A percentile compares a stretch with the other conserved stretches of the same genome.
Evolutionary conservation across 1,140 invertebrate genomes (phyloP).

Genomic region (Neoseiulus cucumeris): DNA sequence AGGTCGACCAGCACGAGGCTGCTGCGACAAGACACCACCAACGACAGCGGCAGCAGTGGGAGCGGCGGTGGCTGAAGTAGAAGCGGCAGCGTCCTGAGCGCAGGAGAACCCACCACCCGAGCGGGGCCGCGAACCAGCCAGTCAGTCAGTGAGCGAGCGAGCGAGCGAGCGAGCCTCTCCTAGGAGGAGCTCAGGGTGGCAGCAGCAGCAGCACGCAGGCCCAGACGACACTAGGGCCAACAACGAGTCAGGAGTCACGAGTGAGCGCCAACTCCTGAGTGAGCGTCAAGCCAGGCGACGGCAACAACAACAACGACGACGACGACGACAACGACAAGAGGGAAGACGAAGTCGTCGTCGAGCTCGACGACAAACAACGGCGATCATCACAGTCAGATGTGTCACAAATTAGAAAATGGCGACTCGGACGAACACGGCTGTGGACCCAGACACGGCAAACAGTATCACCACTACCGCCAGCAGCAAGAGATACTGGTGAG

Average conservation of each 20-base stretch:
- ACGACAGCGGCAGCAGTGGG: background rate
- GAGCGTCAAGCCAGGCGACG: background rate
- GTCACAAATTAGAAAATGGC: background rate
- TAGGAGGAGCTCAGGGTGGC: too few relatives aligned
- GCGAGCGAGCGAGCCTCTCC: too few relatives aligned
- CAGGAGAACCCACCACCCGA: too few relatives aligned
- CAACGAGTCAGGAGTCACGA: too few relatives aligned
- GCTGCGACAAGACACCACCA: background rate
- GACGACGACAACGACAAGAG: background rate
- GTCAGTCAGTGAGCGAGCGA: too few relatives aligned
- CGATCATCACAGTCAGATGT: background rate
- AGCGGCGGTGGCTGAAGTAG: background rate
- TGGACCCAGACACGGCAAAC: background rate
- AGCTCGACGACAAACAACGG: background rate
- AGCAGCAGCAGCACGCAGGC: too few relatives aligned
- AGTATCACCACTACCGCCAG: background rate
- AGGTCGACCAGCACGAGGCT: background rate
- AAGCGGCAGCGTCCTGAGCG: too few relatives aligned
- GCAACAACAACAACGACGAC: background rate
- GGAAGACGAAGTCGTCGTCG: background rate
- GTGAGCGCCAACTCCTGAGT: too few relatives aligned
- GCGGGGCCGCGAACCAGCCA: too few relatives aligned
- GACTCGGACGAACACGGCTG: background rate
- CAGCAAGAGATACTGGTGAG: background rate
- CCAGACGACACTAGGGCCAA: too few relatives aligned